A percentile compares a stretch with the other conserved stretches of the same genome.
Evolutionary conservation across 2,888 invertebrate genomes (phyloP).

Genomic region (Dryobota labecula): DNA sequence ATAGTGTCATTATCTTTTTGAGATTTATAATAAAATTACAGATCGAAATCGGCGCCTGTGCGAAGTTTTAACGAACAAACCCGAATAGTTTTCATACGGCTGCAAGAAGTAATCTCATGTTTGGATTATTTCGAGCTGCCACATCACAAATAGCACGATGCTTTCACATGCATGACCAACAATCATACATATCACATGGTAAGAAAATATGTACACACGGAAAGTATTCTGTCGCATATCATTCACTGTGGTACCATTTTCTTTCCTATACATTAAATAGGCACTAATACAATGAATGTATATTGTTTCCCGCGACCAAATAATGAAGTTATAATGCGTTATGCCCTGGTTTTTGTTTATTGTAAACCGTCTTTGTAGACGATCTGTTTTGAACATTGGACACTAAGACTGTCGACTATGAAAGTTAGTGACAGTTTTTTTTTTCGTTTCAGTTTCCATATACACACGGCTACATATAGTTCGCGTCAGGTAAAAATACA

Average conservation of each 20-base stretch:
- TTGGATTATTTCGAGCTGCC: conserved; percentile 49
- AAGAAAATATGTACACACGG: conserved; percentile 71
- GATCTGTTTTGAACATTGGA: conserved; percentile 29
- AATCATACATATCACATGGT: conserved; percentile 77
- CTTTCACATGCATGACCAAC: conserved; percentile 67
- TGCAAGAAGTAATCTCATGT: conserved; percentile 42
- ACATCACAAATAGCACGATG: conserved; percentile 65
- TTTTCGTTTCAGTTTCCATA: too few species aligned
- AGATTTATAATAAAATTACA: conserved; percentile 71
- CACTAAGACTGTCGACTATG: conserved; percentile 29
- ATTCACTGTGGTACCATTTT: conserved; percentile 63
- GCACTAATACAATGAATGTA: conserved; percentile 74
- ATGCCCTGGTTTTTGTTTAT: conserved; percentile 72
- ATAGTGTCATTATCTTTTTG: conserved; percentile 70
- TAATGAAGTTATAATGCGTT: conserved; percentile 61
- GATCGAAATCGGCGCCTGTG: conserved; percentile 54
- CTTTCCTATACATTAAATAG: conserved; percentile 73
- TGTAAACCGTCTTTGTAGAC: conserved; percentile 46
- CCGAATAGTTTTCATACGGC: conserved; percentile 50
- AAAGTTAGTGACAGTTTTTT: not conserved
- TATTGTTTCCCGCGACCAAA: conserved; percentile 68
- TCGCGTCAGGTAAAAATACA: too few species aligned
- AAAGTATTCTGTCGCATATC: conserved; percentile 65
- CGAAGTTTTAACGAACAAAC: conserved; percentile 48
- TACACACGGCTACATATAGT: too few species aligned